Percentiles rank a stretch among this genome's conserved stretches.
Evolutionary conservation across 2,797 vertebrate genomes (phyloP).

Genomic region (Pelochelys cantorii): DNA sequence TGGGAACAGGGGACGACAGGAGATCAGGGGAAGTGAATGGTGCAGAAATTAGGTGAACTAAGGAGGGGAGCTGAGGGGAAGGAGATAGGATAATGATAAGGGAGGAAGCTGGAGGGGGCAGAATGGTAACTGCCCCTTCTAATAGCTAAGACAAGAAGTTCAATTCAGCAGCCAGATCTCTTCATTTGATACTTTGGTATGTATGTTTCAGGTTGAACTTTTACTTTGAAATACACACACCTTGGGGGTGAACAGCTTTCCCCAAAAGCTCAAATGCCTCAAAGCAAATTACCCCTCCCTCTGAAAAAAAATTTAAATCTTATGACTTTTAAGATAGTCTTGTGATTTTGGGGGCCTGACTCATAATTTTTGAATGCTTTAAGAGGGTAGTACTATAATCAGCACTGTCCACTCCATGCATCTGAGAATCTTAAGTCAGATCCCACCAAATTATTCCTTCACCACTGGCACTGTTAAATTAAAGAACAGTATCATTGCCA

Average conservation of each 20-base stretch:
- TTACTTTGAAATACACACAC: background rate
- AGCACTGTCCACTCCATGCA: background rate
- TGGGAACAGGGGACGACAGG: background rate
- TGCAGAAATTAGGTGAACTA: background rate
- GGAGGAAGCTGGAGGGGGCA: background rate
- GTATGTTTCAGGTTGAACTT: background rate
- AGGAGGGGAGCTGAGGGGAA: background rate
- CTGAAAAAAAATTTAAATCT: too few relatives aligned
- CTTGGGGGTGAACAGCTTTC: background rate
- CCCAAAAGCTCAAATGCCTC: background rate
- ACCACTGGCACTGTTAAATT: background rate
- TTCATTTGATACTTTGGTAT: background rate
- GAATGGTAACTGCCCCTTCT: background rate
- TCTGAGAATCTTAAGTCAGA: background rate
- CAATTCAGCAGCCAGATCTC: background rate
- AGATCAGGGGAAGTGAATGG: background rate
- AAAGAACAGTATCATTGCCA: background rate
- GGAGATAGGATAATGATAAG: background rate
- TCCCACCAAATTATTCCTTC: background rate
- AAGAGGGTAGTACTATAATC: background rate
- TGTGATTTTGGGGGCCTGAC: background rate
- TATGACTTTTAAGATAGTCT: background rate
- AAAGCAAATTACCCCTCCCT: too few relatives aligned
- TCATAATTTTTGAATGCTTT: too few relatives aligned
- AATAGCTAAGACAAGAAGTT: background rate